A percentile compares a stretch with the other conserved stretches of the same genome.
phyloP scores from a whole-genome alignment of 2,113 vertebrate species.

The Rousettus leschenaultii region DNA sequence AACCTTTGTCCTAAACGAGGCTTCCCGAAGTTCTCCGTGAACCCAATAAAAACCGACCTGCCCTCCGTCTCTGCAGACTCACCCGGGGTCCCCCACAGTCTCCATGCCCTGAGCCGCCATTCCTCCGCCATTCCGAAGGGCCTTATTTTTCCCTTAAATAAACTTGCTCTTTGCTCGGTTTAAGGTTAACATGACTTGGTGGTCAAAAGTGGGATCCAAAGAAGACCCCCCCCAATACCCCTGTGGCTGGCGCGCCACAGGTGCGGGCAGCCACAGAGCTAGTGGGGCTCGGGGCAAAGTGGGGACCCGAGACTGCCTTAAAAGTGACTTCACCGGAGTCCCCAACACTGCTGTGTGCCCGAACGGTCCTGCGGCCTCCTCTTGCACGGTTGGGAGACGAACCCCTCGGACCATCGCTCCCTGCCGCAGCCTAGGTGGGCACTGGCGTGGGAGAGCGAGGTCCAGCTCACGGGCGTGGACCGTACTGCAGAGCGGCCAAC shows the following conservation, averaged over 20 bases:
- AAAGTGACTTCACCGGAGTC: no score
- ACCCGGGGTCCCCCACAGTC: not conserved
- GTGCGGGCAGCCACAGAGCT: not conserved
- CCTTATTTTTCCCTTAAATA: not conserved
- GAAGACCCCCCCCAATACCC: not conserved
- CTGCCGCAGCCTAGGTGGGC: not conserved
- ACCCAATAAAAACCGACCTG: not conserved
- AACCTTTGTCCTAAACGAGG: not conserved
- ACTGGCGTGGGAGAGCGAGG: not conserved
- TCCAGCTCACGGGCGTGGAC: not conserved
- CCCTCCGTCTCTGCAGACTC: not conserved
- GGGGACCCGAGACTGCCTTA: not conserved
- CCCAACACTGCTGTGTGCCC: not conserved
- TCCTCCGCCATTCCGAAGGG: not conserved
- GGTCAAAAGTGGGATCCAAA: not conserved
- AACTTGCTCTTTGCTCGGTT: not conserved
- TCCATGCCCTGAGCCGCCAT: not conserved
- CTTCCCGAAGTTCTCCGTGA: not conserved
- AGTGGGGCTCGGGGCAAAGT: not conserved
- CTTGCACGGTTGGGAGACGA: not conserved
- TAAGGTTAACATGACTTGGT: not conserved
- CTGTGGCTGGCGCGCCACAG: not conserved
- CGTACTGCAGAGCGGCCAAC: not conserved
- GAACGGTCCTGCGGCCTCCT: no score
- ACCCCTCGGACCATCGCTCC: not conserved